A percentile compares a stretch with the other conserved stretches of the same genome.
Evolutionary conservation across 2,797 vertebrate species (phyloP).

Genomic region (Galago senegalensis): DNA sequence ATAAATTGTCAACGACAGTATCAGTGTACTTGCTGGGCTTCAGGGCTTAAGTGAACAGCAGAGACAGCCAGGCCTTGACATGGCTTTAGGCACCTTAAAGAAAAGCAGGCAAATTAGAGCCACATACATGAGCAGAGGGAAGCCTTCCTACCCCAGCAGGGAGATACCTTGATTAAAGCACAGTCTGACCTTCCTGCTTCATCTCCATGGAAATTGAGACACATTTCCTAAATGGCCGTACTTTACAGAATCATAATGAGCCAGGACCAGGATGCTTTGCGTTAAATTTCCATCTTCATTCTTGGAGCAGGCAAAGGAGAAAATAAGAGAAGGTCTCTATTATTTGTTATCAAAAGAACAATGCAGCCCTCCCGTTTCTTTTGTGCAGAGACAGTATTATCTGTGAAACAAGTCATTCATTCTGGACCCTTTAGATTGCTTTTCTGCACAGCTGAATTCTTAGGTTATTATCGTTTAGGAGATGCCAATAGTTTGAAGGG

Average conservation of each 20-base stretch:
- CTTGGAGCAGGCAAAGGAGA: background rate
- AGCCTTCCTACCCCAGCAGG: background rate
- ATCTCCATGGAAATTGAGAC: constrained; percentile 77
- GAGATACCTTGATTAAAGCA: constrained; percentile 79
- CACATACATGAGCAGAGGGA: constrained; percentile 5
- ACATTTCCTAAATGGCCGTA: constrained; percentile 76
- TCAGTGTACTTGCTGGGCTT: constrained; percentile 48
- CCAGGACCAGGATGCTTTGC: constrained; percentile 24
- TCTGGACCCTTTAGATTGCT: constrained; percentile 51
- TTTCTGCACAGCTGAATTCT: constrained; percentile 65
- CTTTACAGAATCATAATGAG: constrained; percentile 69
- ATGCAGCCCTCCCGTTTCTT: constrained; percentile 33
- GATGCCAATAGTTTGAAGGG: constrained; percentile 61
- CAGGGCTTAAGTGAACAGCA: constrained; percentile 56
- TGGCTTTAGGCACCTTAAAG: constrained; percentile 25
- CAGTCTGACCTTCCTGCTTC: constrained; percentile 60
- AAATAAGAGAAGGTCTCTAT: constrained; percentile 49
- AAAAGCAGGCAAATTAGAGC: constrained; percentile 66
- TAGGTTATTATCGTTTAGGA: constrained; percentile 60
- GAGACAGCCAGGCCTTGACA: constrained; percentile 2
- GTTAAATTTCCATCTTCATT: constrained; percentile 53
- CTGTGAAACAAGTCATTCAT: constrained; percentile 65
- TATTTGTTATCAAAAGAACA: constrained; percentile 69
- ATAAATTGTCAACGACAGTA: constrained; percentile 34
- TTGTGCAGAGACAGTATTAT: constrained; percentile 68